Conservation (phyloP, 2,888 invertebrate species). For the Lottia scabra region DNA sequence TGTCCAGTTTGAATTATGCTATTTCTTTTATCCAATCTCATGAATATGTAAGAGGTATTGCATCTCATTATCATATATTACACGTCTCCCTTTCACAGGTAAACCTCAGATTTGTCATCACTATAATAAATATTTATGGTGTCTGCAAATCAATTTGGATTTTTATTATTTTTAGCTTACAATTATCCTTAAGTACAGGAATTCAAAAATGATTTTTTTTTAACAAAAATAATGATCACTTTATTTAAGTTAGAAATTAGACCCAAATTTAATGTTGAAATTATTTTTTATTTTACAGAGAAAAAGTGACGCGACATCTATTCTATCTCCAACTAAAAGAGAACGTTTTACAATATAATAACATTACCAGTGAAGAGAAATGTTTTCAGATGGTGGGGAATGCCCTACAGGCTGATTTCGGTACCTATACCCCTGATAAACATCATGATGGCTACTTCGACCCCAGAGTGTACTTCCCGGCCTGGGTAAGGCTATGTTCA, state of each 20-base stretch:
- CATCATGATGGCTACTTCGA: conserved; percentile 77
- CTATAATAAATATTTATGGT: no score
- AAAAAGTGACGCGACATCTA: conserved; percentile 91
- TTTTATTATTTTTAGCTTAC: no score
- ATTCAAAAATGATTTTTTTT: no score
- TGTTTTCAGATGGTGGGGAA: conserved; percentile 85
- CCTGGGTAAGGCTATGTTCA: conserved; percentile 68
- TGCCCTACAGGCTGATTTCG: conserved; percentile 92
- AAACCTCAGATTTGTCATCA: no score
- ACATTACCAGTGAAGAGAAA: conserved; percentile 70
- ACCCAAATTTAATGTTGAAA: no score
- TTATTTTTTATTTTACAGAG: conserved; percentile 70
- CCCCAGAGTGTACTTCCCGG: conserved; percentile 86
- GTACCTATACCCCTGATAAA: conserved; percentile 81
- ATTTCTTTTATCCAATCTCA: no score
- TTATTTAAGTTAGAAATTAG: no score
- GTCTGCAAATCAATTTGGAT: neutral
- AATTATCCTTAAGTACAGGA: no score
- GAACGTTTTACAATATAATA: conserved; percentile 76
- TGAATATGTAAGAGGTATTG: no score
- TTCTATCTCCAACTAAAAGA: conserved; percentile 95
- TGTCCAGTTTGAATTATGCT: conserved; percentile 28
- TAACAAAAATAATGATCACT: no score
- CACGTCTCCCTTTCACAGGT: no score
- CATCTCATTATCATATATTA: no score